Conservation (phyloP, 2,113 vertebrate genomes). For the Cnemophilus loriae region DNA sequence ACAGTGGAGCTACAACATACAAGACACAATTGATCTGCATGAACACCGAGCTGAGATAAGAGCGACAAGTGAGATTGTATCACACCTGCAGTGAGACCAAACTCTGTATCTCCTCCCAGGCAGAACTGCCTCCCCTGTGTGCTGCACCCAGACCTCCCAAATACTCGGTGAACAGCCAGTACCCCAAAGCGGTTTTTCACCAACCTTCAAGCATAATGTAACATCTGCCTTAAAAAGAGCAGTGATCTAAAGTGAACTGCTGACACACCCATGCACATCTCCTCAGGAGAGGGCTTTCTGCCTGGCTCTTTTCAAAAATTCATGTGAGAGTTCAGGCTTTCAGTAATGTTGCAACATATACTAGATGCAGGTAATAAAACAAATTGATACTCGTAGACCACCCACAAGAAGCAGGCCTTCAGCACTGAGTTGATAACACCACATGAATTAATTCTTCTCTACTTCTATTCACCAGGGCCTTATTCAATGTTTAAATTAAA, state of each 20-base stretch:
- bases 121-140: accelerated
- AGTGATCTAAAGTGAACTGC: neutral
- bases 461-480: neutral
- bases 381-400: neutral
- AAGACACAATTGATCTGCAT: accelerated
- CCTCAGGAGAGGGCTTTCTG: neutral
- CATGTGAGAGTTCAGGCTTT: neutral
- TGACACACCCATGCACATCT: neutral
- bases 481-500: neutral
- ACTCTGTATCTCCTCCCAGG: neutral
- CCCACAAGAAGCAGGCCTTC: neutral
- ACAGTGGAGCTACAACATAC: accelerated
- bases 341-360: neutral
- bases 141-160: neutral
- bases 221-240: neutral
- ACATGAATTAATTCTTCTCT: neutral
- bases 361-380: neutral
- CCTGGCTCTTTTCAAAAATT: neutral
- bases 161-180: accelerated
- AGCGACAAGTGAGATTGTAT: accelerated
- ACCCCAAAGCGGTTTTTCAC: neutral
- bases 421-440: neutral
- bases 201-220: accelerated
- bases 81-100: accelerated
- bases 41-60: accelerated